Percentiles rank a stretch among this genome's conserved stretches.
phyloP scores from a whole-genome alignment of 2,888 invertebrate genomes.

The Leucophora obtusa region DNA sequence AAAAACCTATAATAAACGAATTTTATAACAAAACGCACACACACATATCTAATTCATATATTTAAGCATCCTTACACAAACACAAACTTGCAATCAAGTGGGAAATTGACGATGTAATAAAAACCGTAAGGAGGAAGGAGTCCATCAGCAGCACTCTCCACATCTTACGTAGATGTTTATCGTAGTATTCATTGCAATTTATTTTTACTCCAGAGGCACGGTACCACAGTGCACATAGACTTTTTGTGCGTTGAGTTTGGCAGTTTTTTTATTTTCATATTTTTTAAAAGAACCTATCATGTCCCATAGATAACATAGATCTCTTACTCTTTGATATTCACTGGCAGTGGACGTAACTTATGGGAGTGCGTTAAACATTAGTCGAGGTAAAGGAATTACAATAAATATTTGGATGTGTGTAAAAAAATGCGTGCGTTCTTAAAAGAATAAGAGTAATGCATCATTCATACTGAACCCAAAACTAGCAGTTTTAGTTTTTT shows the following conservation, averaged over 20 bases:
- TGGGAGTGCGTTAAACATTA: too few relatives aligned
- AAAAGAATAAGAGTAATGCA: too few relatives aligned
- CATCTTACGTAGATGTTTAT: not conserved
- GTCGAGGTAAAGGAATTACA: too few relatives aligned
- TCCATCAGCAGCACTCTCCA: not conserved
- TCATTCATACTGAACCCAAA: too few relatives aligned
- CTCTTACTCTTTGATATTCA: too few relatives aligned
- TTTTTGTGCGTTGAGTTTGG: not conserved
- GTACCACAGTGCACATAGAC: not conserved
- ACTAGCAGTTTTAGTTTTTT: too few relatives aligned
- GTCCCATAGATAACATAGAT: too few relatives aligned
- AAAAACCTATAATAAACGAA: slow-evolving; percentile 19
- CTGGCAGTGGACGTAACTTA: too few relatives aligned
- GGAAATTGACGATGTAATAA: slow-evolving; percentile 75
- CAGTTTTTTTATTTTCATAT: not conserved
- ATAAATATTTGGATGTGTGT: too few relatives aligned
- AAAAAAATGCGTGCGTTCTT: too few relatives aligned
- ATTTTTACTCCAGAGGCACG: not conserved
- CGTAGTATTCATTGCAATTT: not conserved
- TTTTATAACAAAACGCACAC: slow-evolving; percentile 19
- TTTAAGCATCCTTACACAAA: slow-evolving; percentile 4
- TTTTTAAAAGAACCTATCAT: not conserved
- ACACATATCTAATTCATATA: not conserved
- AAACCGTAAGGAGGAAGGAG: slow-evolving; percentile 22
- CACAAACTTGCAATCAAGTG: slow-evolving; percentile 73